Conservation (phyloP, 2,797 vertebrate species). For the Danio choprae region DNA sequence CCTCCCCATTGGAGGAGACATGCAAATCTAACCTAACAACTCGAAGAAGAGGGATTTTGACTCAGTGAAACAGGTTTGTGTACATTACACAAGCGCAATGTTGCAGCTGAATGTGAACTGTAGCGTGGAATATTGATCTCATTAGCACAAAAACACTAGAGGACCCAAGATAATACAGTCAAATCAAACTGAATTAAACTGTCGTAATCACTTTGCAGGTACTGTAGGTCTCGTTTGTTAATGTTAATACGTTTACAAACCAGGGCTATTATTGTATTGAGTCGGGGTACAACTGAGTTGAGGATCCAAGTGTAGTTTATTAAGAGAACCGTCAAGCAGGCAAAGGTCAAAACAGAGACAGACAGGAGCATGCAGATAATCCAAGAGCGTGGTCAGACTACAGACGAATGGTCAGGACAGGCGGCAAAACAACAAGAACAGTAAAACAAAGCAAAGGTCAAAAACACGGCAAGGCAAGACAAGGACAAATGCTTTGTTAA, state of each 20-base stretch:
- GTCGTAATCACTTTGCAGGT: neutral
- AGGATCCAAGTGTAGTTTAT: too few relatives aligned
- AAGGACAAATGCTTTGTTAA: too few relatives aligned
- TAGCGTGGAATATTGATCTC: neutral
- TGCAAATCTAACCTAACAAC: conserved; percentile 37
- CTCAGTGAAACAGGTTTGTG: neutral
- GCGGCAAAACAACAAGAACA: too few relatives aligned
- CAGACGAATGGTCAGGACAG: too few relatives aligned
- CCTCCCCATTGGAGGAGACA: conserved; percentile 30
- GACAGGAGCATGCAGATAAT: too few relatives aligned
- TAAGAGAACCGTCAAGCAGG: too few relatives aligned
- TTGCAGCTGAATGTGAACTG: neutral
- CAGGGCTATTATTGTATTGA: neutral
- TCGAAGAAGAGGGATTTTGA: neutral
- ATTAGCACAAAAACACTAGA: neutral
- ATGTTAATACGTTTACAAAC: neutral
- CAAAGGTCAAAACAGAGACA: too few relatives aligned
- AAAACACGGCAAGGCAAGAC: too few relatives aligned
- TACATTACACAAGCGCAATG: neutral
- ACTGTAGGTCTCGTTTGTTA: neutral
- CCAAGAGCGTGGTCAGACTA: too few relatives aligned
- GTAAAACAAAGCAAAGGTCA: too few relatives aligned
- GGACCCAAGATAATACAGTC: neutral
- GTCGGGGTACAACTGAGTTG: too few relatives aligned
- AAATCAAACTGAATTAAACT: neutral